A percentile compares a stretch with the other conserved stretches of the same genome.
phyloP scores from a whole-genome alignment of 2,113 vertebrate genomes.

The Bucco capensis region DNA sequence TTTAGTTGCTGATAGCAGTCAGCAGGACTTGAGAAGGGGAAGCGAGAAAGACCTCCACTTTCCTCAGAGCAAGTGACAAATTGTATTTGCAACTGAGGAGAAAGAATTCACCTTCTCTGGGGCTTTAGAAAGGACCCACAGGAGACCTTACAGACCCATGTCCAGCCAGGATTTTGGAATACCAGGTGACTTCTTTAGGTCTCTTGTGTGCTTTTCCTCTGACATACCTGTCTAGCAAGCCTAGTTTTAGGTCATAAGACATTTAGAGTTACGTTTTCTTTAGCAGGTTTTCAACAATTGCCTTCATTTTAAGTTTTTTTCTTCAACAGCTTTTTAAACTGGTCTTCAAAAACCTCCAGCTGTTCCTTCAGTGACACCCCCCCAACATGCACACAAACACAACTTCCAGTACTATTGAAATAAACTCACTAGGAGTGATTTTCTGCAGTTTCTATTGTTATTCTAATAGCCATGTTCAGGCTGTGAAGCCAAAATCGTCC shows the following conservation, averaged over 20 bases:
- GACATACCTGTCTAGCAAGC: neutral
- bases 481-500: neutral
- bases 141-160: neutral
- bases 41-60: neutral
- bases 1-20: neutral
- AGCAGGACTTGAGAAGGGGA: neutral
- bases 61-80: neutral
- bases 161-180: neutral
- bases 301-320: neutral
- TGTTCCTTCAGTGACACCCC: neutral
- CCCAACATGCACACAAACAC: no score
- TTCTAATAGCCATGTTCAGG: neutral
- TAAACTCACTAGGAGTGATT: neutral
- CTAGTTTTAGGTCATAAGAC: neutral
- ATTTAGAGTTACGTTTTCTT: neutral
- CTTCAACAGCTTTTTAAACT: neutral
- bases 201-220: neutral
- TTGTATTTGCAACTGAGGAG: neutral
- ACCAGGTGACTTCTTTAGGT: neutral
- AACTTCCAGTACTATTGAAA: neutral
- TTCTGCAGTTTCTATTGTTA: neutral
- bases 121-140: neutral
- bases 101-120: neutral
- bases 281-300: neutral
- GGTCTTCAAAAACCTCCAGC: neutral